phyloP scores from a whole-genome alignment of 2,113 vertebrate genomes.

The Balaenoptera acutorostrata region DNA sequence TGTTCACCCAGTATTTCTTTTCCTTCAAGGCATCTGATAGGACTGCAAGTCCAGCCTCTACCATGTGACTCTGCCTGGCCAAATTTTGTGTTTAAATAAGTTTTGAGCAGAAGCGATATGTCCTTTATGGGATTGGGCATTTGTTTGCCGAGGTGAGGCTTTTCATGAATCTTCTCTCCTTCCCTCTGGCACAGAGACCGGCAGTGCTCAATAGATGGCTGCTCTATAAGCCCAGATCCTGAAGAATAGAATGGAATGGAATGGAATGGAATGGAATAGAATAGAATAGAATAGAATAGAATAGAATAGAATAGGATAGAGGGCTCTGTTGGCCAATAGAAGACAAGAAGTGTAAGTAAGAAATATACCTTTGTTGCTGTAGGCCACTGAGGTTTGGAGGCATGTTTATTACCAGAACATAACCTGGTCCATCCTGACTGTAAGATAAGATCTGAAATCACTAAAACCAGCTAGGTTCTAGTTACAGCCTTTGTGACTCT shows the following conservation, averaged over 20 bases:
- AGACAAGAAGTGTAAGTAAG: not conserved
- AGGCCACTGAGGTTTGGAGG: not conserved
- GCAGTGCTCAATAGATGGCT: not conserved
- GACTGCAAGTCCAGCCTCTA: not conserved
- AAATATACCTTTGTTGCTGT: not conserved
- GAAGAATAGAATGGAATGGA: not conserved
- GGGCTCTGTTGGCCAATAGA: not conserved
- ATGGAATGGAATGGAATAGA: no score
- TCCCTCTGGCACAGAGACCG: not conserved
- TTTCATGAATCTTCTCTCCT: not conserved
- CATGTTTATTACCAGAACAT: not conserved
- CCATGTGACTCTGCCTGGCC: not conserved
- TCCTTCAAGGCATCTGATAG: not conserved
- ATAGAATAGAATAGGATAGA: no score
- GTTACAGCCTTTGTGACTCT: not conserved
- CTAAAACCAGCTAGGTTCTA: not conserved
- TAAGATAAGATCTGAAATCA: not conserved
- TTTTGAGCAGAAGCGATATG: not conserved
- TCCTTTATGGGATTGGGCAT: not conserved
- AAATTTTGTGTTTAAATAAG: not conserved
- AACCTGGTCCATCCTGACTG: not conserved
- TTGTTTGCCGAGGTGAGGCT: not conserved
- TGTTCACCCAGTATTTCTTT: no score
- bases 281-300: no score
- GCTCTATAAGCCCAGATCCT: not conserved